phyloP scores from a whole-genome alignment of 2,888 invertebrate genomes.

The Sinopyrophorus schimmeli region DNA sequence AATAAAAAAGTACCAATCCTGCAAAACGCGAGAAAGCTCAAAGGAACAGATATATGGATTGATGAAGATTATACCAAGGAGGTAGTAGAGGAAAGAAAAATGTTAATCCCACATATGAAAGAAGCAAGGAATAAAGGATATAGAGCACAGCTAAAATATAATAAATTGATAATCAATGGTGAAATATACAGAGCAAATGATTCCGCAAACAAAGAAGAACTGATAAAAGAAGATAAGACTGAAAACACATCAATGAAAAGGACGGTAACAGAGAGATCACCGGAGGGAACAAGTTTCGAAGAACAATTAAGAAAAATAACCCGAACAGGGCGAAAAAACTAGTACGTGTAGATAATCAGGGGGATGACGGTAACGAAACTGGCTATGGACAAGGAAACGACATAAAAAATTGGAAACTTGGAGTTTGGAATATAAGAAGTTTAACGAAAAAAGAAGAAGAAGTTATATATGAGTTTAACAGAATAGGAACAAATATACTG shows the following conservation, averaged over 20 bases:
- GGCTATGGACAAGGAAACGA: conserved; percentile 10
- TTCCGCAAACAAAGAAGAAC: background rate
- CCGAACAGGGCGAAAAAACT: conserved; percentile 11
- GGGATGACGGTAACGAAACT: conserved; percentile 6
- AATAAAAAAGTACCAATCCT: conserved; percentile 6
- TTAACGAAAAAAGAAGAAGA: conserved; percentile 8
- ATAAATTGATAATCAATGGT: conserved; percentile 11
- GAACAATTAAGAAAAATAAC: conserved; percentile 23
- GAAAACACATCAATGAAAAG: conserved; percentile 9
- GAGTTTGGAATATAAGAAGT: conserved; percentile 17
- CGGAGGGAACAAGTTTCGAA: conserved; percentile 12
- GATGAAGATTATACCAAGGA: conserved; percentile 16
- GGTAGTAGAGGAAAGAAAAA: conserved; percentile 11
- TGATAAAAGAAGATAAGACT: too few relatives aligned
- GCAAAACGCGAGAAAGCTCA: conserved; percentile 15
- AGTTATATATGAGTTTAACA: conserved; percentile 9
- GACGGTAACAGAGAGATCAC: conserved; percentile 14
- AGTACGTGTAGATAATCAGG: conserved; percentile 6
- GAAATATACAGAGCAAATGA: conserved; percentile 10
- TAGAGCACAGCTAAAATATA: conserved; percentile 8
- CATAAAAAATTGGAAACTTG: conserved; percentile 7
- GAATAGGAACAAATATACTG: conserved; percentile 12
- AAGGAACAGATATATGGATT: conserved; percentile 16
- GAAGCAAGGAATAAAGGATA: conserved; percentile 14
- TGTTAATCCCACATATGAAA: too few relatives aligned